Conservation (phyloP, 2,113 vertebrate genomes). For the Puffinus mauretanicus region DNA sequence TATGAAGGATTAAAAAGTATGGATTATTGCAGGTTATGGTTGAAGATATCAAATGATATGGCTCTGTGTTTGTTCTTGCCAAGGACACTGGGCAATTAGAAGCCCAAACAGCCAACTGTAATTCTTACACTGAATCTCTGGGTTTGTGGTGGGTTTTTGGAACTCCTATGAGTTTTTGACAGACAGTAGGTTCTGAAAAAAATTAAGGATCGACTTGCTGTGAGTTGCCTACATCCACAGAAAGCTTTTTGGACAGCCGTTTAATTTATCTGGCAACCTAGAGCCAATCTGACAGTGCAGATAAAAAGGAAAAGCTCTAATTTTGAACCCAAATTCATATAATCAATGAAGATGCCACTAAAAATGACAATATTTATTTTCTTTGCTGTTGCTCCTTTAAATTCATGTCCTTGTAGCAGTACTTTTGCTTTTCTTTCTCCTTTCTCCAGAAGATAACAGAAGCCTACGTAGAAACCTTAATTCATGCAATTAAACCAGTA, state of each 20-base stretch:
- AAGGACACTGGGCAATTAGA: slow-evolving; percentile 5
- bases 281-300: background rate
- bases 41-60: background rate
- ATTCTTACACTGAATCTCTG: background rate
- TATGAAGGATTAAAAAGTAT: slow-evolving; percentile 40
- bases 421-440: background rate
- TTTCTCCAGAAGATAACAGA: background rate
- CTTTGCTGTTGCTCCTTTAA: background rate
- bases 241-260: background rate
- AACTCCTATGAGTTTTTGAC: background rate
- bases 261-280: background rate
- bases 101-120: background rate
- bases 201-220: background rate
- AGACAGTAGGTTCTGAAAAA: background rate
- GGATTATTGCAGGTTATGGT: slow-evolving; percentile 56
- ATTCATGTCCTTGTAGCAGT: background rate
- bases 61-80: slow-evolving; percentile 18
- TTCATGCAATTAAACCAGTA: background rate
- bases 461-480: background rate
- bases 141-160: background rate
- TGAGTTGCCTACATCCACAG: background rate
- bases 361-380: background rate
- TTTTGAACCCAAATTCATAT: background rate
- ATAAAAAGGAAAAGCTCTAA: background rate
- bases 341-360: background rate